These are phyloP conservation scores for Cydia fagiglandana DNA, from an alignment of 1,140 invertebrate species.

Conservation along the genomic window DNA sequence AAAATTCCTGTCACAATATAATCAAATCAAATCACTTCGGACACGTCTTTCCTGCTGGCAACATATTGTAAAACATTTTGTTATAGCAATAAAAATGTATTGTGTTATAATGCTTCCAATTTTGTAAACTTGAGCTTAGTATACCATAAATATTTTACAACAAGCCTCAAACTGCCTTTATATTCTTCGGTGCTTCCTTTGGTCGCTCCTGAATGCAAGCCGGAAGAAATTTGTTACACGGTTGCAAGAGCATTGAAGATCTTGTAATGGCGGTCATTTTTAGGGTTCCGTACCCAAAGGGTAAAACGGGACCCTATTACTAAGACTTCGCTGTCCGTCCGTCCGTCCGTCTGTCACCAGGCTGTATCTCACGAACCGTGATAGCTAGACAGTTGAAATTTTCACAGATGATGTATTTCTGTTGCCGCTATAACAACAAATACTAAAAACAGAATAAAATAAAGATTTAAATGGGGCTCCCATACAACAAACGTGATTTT, in stretches of 20 bases:
- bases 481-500: no score
- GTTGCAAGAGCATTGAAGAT: constrained; percentile 38
- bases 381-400: no score
- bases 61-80: constrained; percentile 27
- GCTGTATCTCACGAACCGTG: no score
- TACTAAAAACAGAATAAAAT: no score
- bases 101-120: constrained; percentile 41
- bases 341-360: no score
- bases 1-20: background rate
- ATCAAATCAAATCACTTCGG: background rate
- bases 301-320: no score
- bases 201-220: constrained; percentile 41
- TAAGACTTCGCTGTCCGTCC: no score
- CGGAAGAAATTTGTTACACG: constrained; percentile 57
- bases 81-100: constrained; percentile 43
- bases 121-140: constrained; percentile 35
- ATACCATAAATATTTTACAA: constrained; percentile 54
- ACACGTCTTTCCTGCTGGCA: background rate
- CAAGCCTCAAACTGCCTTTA: constrained; percentile 48
- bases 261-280: background rate
- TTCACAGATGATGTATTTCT: no score
- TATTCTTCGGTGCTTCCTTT: constrained; percentile 51
- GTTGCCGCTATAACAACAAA: no score
- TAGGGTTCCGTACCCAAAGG: no score
- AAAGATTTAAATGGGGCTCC: no score